Evolutionary conservation across 1,140 invertebrate species (phyloP), one percentile per base, ranked within the genome.

Genomic region (Drosophila fuyamai): DNA sequence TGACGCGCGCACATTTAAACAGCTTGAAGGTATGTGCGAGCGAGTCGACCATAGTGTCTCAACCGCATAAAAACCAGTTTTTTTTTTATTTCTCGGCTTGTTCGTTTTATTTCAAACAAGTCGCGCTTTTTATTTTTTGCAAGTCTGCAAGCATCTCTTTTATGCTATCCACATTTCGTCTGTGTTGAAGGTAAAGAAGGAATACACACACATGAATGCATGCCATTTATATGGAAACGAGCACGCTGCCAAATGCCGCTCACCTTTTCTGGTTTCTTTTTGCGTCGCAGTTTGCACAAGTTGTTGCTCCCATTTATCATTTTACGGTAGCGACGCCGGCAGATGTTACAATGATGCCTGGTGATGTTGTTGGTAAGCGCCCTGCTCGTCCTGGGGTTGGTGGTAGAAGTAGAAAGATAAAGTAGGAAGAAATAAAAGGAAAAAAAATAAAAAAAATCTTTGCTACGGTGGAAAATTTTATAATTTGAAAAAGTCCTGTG

Each of bases 291-390:
- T 88, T 88, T 86, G 79, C 76, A 76, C 62, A 76, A 86, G 82
- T 86, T 86, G 79, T 86, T 86, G 83, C 76, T 88, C 79, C 76
- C 83, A 86, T 88, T 86, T 82, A 79, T 82, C 79, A 86, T 75
- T 74, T 70, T 73, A 23, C 38, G 61, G 60, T 61, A 77, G 55
- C 48, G 32, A 51, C 75, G 76, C 51, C 46, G 78, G 78, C 78
- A 86, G 81, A 86, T 86, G 82, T 81, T 77, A 74, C 62, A 78
- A 67, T 57, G 44, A 36, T 46, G 41, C 23, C 47, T 48, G 59
- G 43, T 66, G 27, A 65, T 59, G 55, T 67, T 60, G 16, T 62
- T 58, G 14, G n/a, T 63, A 36, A 13, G 47, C 29, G 29, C 29
- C 29, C 29, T 32, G 6, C 46, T 66, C 16, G 55, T 46, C 63